Base-by-base conservation (phyloP, 30 jellyfish, hydroid and myxozoan species). In the Nemopilema nomurai region DNA sequence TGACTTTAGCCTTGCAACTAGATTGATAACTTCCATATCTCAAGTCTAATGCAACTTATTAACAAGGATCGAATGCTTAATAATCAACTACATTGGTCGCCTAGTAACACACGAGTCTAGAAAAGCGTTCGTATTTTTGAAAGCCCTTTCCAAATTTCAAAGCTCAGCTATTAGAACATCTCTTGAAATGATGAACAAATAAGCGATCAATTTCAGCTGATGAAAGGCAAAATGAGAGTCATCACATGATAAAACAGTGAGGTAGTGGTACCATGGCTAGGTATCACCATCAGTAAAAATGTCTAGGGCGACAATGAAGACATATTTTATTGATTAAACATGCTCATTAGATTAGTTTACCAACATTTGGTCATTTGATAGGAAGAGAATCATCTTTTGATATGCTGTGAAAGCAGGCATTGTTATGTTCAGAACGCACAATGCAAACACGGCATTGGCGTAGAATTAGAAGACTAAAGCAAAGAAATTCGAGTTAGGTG, bases 361-460 rank as follows among this genome's bases (percentile, higher is more conserved):
- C 81, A 71, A 71, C 67, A 71, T 20, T 71, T 71, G 52, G 81
- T 71, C 81, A 71, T 71, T 71, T 19, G n/a, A 71, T 22, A 71
- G 57, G 6, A 13, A 41, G 13, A 41, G 57, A 41, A 41, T 41
- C 57, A 13, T 13, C 57, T 41, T 41, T 41, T 41, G 57, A 41
- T 41, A 3, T 41, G 9, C 57, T 41, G 13, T 41, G 57, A 41
- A 13, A 6, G 13, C 9, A 13, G 9, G 13, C 57, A 41, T 41
- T 41, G 57, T 41, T 13, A 13, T 41, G 6, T 41, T 3, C 6
- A 41, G 57, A 41, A 41, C 13, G 13, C 6, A 41, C 57, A 41
- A 6, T 6, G 57, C 57, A 41, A 41, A 41, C 57, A 41, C 6
- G 57, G 57, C 57, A 13, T 41, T 41, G 9, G 13, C 57, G 57